Percentiles rank a stretch among this genome's conserved stretches.
These are phyloP conservation scores for Notolepis coatsorum DNA, from an alignment of 2,797 vertebrate species.

Conservation along the genomic window DNA sequence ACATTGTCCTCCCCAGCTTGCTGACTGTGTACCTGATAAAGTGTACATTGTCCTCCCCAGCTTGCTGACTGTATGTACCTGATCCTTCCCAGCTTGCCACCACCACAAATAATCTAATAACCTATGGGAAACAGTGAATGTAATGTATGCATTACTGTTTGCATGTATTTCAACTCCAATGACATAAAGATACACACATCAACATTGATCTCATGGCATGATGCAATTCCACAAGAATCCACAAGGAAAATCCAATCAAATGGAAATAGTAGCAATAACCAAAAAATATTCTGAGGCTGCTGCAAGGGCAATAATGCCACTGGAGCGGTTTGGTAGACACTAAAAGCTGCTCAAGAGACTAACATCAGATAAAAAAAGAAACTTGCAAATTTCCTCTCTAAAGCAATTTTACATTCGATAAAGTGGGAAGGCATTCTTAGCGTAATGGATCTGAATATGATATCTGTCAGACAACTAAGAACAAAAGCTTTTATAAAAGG, in stretches of 20 bases:
- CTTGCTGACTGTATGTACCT: too few species aligned
- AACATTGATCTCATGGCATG: constrained; percentile 39
- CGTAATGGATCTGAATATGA: constrained; percentile 84
- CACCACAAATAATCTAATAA: too few species aligned
- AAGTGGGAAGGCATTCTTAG: constrained; percentile 83
- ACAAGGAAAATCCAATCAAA: constrained; percentile 78
- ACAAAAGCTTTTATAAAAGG: constrained; percentile 71
- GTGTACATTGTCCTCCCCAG: too few species aligned
- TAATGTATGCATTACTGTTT: too few species aligned
- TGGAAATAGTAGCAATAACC: constrained; percentile 74
- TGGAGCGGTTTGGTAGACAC: constrained; percentile 74
- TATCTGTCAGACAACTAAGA: constrained; percentile 82
- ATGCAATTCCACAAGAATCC: constrained; percentile 67
- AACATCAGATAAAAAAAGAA: constrained; percentile 80
- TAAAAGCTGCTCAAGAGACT: constrained; percentile 80
- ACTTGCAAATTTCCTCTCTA: constrained; percentile 83
- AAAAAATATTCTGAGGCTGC: constrained; percentile 72
- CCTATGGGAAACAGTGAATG: constrained; percentile 20
- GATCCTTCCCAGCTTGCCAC: too few species aligned
- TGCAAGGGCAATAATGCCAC: constrained; percentile 75
- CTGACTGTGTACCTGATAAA: too few species aligned
- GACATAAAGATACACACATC: constrained; percentile 52
- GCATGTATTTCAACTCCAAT: constrained; percentile 61
- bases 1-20: too few species aligned
- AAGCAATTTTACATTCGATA: constrained; percentile 84